A percentile compares a stretch with the other conserved stretches of the same genome.
phyloP scores from a whole-genome alignment of 1,140 invertebrate genomes.

The Drosophila kikkawai region DNA sequence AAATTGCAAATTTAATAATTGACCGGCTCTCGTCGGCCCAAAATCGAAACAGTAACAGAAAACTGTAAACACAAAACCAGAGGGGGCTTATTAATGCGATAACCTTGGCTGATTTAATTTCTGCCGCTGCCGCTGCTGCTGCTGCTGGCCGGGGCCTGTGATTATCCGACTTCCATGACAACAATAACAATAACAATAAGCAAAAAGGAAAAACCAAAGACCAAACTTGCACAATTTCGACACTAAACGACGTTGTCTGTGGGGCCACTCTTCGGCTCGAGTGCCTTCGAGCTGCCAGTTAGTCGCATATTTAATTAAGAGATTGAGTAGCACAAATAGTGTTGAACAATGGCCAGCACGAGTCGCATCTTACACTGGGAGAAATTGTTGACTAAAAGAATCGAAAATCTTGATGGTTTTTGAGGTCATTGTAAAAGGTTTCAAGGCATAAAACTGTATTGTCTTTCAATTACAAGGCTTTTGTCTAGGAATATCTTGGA shows the following conservation, averaged over 20 bases:
- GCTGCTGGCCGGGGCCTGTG: constrained; percentile 62
- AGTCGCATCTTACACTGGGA: constrained; percentile 60
- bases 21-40: constrained; percentile 59
- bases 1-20: constrained; percentile 85
- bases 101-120: constrained; percentile 84
- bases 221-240: constrained; percentile 80
- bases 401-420: background rate
- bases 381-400: constrained; percentile 1
- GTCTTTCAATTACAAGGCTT: too few species aligned
- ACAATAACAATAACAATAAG: constrained; percentile 61
- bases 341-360: constrained; percentile 79
- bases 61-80: constrained; percentile 54
- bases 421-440: background rate
- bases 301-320: constrained; percentile 84
- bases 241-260: constrained; percentile 75
- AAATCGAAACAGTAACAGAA: constrained; percentile 32
- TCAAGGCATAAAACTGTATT: background rate
- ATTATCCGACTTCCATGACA: constrained; percentile 61
- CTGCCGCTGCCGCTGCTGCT: constrained; percentile 25
- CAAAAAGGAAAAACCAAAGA: constrained; percentile 73
- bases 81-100: constrained; percentile 84
- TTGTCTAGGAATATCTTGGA: background rate
- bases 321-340: constrained; percentile 77
- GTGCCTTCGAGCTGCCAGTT: constrained; percentile 56
- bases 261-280: constrained; percentile 28